Evolutionary conservation across 2,888 invertebrate genomes (phyloP).

Genomic region (Portevinia maculata): DNA sequence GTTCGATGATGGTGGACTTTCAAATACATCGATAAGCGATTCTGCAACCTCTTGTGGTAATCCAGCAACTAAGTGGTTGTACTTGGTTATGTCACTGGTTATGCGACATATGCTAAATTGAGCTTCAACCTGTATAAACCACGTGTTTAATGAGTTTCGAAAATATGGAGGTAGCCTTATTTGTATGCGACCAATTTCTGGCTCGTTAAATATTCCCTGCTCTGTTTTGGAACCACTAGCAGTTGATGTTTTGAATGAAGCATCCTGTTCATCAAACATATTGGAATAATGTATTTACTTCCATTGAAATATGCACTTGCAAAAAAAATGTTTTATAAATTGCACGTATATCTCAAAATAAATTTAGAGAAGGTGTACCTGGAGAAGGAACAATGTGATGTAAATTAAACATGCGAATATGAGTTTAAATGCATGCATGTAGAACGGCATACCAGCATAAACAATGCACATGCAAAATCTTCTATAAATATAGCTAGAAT

Average conservation of each 20-base stretch:
- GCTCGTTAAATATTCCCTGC: neutral
- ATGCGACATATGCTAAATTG: conserved; percentile 1
- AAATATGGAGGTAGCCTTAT: neutral
- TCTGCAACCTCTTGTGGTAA: no score
- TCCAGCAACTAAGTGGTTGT: neutral
- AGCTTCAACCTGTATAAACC: conserved; percentile 17
- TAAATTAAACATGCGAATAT: no score
- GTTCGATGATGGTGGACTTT: neutral
- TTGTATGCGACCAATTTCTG: conserved; percentile 7
- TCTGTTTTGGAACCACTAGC: neutral
- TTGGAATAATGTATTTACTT: neutral
- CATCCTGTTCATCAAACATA: neutral
- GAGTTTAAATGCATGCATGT: no score
- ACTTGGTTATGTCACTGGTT: conserved; percentile 2
- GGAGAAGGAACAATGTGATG: no score
- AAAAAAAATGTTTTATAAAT: neutral
- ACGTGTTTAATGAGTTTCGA: no score
- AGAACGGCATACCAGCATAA: no score
- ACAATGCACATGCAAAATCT: no score
- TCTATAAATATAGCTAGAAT: no score
- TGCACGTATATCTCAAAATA: no score
- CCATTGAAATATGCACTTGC: neutral
- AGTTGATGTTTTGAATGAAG: neutral
- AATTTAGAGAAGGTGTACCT: no score
- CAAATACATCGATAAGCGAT: no score